These are phyloP conservation scores for Mastigias papua DNA, from an alignment of 30 jellyfish, hydroid and myxozoan species.

Conservation along the genomic window DNA sequence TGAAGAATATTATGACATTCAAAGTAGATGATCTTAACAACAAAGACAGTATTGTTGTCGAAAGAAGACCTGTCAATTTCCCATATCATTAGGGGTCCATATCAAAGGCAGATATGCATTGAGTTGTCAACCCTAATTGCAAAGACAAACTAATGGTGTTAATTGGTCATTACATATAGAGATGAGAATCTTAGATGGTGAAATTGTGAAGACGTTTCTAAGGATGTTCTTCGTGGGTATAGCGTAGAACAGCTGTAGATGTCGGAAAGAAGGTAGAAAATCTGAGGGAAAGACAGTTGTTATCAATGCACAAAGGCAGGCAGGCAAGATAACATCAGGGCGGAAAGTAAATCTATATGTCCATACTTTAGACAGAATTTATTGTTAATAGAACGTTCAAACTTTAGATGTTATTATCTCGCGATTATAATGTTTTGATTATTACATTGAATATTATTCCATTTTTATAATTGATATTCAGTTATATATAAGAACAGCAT, in stretches of 20 bases:
- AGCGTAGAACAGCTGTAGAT: background rate
- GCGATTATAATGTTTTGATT: background rate
- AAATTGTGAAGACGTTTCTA: background rate
- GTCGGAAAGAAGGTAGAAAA: too few relatives aligned
- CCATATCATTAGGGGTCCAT: background rate
- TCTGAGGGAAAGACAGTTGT: background rate
- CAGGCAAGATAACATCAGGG: background rate
- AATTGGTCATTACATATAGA: background rate
- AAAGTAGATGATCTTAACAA: background rate
- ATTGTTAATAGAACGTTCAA: background rate
- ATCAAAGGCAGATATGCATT: background rate
- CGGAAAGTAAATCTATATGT: background rate
- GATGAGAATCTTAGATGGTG: background rate
- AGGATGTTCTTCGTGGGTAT: background rate
- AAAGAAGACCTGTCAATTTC: background rate
- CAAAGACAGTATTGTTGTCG: background rate
- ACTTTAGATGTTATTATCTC: background rate
- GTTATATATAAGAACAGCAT: background rate
- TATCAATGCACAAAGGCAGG: background rate
- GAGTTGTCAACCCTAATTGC: background rate
- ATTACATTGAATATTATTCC: background rate
- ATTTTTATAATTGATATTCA: background rate
- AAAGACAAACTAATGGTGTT: background rate
- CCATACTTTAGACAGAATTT: background rate
- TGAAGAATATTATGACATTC: background rate